Conservation (phyloP, 2,888 invertebrate genomes). For the Syrphus vitripennis region DNA sequence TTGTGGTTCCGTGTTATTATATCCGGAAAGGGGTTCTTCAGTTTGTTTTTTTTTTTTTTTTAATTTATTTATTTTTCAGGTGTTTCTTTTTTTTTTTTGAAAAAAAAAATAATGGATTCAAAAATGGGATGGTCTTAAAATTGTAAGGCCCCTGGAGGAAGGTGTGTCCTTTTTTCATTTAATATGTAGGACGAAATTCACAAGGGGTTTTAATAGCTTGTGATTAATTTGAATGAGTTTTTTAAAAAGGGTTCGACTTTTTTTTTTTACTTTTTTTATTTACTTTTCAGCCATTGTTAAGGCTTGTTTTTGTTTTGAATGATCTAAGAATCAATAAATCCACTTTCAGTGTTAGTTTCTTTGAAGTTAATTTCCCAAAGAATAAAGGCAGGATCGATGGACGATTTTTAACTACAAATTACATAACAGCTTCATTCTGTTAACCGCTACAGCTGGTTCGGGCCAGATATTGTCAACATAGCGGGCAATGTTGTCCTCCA, state of each 20-base stretch:
- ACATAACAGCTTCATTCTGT: no score
- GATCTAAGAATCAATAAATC: no score
- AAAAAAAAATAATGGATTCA: slow-evolving; percentile 45
- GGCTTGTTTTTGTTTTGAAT: background rate
- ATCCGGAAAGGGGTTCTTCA: slow-evolving; percentile 55
- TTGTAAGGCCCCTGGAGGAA: slow-evolving; percentile 19
- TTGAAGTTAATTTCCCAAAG: no score
- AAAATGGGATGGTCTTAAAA: slow-evolving; percentile 43
- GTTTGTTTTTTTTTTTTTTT: background rate
- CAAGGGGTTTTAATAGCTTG: background rate
- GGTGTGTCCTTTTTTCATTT: slow-evolving; percentile 28
- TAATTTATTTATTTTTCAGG: background rate
- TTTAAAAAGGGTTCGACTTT: background rate
- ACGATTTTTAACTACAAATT: no score
- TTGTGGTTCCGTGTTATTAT: slow-evolving; percentile 43
- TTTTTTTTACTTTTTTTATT: no score
- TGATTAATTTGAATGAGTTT: background rate
- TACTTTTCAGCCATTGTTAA: background rate
- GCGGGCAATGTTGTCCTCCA: no score
- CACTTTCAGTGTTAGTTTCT: no score
- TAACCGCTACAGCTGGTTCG: no score
- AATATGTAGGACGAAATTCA: background rate
- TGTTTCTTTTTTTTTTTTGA: slow-evolving; percentile 1
- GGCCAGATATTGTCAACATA: no score
- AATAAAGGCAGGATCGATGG: no score